Percentiles rank a stretch among this genome's conserved stretches.
These are phyloP conservation scores for Acanthopagrus latus DNA, from an alignment of 2,797 vertebrate genomes.

Conservation along the genomic window DNA sequence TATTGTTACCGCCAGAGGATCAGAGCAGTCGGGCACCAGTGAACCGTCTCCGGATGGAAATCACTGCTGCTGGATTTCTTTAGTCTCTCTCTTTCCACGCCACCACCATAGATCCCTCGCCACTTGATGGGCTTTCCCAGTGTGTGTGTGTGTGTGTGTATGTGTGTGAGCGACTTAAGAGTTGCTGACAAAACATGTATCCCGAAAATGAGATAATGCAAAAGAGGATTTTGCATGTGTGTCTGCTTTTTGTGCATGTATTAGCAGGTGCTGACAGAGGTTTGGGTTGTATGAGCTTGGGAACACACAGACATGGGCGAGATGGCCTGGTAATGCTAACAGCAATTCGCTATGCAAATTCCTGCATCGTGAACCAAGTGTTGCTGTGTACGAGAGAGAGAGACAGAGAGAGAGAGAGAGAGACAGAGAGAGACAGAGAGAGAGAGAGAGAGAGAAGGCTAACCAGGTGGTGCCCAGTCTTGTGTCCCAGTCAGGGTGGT, in stretches of 20 bases:
- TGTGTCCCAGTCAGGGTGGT: conserved; percentile 71
- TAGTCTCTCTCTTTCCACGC: conserved; percentile 53
- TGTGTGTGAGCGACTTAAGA: conserved; percentile 9
- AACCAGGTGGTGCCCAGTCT: conserved; percentile 73
- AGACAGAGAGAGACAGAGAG: conserved; percentile 8
- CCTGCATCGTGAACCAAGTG: conserved; percentile 57
- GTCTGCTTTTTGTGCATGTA: conserved; percentile 43
- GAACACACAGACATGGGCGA: not conserved
- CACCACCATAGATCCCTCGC: conserved; percentile 47
- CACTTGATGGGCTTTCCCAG: conserved; percentile 46
- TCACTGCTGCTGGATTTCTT: conserved; percentile 63
- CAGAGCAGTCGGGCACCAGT: conserved; percentile 71
- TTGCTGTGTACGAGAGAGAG: conserved; percentile 29
- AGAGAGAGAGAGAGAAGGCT: conserved; percentile 12
- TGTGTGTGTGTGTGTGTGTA: conserved; percentile 22
- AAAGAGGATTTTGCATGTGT: conserved; percentile 26
- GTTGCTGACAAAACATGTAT: conserved; percentile 47
- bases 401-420: conserved; percentile 10
- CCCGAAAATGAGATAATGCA: conserved; percentile 55
- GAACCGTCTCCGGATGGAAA: conserved; percentile 70
- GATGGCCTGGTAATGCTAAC: conserved; percentile 16
- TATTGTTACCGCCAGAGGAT: conserved; percentile 75
- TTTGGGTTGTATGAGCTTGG: conserved; percentile 25
- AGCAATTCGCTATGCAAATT: conserved; percentile 54
- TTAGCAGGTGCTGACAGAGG: conserved; percentile 38